phyloP scores from a whole-genome alignment of 1,140 invertebrate genomes.

The Drosophila simulans region DNA sequence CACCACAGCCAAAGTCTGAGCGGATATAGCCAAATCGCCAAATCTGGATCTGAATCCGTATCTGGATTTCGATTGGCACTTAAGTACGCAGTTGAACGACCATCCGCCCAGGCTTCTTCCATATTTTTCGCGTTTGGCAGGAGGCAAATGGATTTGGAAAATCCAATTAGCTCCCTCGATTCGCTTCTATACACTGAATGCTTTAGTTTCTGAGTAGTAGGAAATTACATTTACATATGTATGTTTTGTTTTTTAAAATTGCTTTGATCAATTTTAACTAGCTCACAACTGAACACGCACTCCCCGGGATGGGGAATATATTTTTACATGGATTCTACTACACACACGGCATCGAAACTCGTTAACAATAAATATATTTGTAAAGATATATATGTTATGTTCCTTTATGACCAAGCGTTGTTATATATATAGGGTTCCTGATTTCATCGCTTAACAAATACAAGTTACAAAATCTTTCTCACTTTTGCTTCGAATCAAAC shows the following conservation, averaged over 20 bases:
- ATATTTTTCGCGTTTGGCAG: conserved; percentile 35
- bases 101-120: conserved; percentile 22
- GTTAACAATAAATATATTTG: conserved; percentile 48
- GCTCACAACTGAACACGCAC: conserved; percentile 43
- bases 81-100: conserved; percentile 54
- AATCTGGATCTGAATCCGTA: conserved; percentile 4
- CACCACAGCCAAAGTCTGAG: conserved; percentile 38
- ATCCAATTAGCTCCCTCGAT: conserved; percentile 3
- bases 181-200: conserved; percentile 30
- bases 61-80: conserved; percentile 12
- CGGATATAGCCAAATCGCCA: conserved; percentile 4
- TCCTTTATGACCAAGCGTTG: conserved; percentile 45
- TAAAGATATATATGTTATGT: conserved; percentile 36
- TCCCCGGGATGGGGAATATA: conserved; percentile 23
- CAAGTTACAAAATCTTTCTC: conserved; percentile 50
- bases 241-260: conserved; percentile 24
- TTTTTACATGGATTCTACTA: conserved; percentile 41
- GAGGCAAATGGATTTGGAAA: conserved; percentile 15
- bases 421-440: conserved; percentile 54
- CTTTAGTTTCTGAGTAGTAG: conserved; percentile 56
- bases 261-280: conserved; percentile 49
- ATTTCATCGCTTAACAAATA: conserved; percentile 47
- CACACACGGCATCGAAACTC: conserved; percentile 50
- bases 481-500: conserved; percentile 40
- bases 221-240: conserved; percentile 32